Percentiles rank a stretch among this genome's conserved stretches.
Evolutionary conservation across 2,113 vertebrate species (phyloP).

Genomic region (Sebastes schlegelii): DNA sequence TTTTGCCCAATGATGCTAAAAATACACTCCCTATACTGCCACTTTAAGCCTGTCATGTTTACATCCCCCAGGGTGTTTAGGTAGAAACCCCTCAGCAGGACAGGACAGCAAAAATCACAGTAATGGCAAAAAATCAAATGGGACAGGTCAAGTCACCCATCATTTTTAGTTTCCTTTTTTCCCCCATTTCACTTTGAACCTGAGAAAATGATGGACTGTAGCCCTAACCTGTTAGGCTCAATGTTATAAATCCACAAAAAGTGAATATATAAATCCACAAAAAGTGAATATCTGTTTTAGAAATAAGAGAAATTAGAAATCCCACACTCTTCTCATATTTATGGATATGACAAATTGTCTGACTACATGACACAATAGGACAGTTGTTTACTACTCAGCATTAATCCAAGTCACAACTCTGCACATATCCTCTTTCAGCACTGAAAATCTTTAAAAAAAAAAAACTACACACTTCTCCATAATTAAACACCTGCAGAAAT

Average conservation of each 20-base stretch:
- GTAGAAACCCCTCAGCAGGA: background rate
- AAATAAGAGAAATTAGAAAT: background rate
- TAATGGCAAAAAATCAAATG: background rate
- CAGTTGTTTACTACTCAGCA: background rate
- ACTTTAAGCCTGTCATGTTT: background rate
- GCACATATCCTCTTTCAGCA: background rate
- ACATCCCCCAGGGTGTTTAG: background rate
- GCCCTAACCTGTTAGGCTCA: background rate
- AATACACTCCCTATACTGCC: too few relatives aligned
- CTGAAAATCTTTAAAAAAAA: background rate
- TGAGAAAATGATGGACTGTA: background rate
- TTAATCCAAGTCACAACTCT: background rate
- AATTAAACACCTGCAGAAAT: background rate
- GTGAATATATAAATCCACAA: background rate
- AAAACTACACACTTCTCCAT: too few relatives aligned
- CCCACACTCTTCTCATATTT: background rate
- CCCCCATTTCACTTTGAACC: background rate
- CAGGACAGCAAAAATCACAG: constrained; percentile 1
- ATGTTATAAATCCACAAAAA: background rate
- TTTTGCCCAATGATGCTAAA: too few relatives aligned
- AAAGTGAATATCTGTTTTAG: background rate
- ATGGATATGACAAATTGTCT: background rate
- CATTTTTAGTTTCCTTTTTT: background rate
- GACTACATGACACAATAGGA: background rate
- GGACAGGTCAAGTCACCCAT: background rate